Conservation (phyloP, 2,797 vertebrate species). For the Clarias laeviceps region DNA sequence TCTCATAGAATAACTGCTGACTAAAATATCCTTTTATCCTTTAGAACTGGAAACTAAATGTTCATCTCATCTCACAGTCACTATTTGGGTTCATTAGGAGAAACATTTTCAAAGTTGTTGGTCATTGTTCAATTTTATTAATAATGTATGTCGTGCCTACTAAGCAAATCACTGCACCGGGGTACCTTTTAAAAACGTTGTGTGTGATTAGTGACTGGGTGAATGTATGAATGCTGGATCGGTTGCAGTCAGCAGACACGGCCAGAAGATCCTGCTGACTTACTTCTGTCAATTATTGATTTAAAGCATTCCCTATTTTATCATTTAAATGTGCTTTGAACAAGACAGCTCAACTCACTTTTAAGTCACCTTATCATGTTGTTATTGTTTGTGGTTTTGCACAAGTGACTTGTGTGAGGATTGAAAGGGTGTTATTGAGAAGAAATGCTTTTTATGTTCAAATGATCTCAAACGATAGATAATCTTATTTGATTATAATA, state of each 20-base stretch:
- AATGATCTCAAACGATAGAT: slow-evolving; percentile 47
- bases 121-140: not conserved
- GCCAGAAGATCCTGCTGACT: slow-evolving; percentile 6
- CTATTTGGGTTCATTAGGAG: not conserved
- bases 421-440: slow-evolving; percentile 38
- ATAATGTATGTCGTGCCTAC: slow-evolving; percentile 16
- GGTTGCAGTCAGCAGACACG: slow-evolving; percentile 45
- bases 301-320: slow-evolving; percentile 11
- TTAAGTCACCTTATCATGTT: slow-evolving; percentile 28
- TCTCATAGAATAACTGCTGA: slow-evolving; percentile 33
- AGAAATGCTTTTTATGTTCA: slow-evolving; percentile 51
- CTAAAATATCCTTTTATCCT: slow-evolving; percentile 32
- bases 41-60: slow-evolving; percentile 34
- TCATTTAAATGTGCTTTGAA: not conserved
- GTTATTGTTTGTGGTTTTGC: slow-evolving; percentile 32
- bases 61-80: slow-evolving; percentile 22
- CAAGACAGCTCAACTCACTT: not conserved
- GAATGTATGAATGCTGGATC: slow-evolving; percentile 31
- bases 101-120: not conserved
- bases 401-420: slow-evolving; percentile 21
- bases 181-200: slow-evolving; percentile 42
- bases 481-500: slow-evolving; percentile 60
- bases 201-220: slow-evolving; percentile 41
- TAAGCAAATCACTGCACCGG: slow-evolving; percentile 32
- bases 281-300: slow-evolving; percentile 18